These are phyloP conservation scores for Acanthosepion lycidas DNA, from an alignment of 2,888 invertebrate genomes.

Conservation along the genomic window DNA sequence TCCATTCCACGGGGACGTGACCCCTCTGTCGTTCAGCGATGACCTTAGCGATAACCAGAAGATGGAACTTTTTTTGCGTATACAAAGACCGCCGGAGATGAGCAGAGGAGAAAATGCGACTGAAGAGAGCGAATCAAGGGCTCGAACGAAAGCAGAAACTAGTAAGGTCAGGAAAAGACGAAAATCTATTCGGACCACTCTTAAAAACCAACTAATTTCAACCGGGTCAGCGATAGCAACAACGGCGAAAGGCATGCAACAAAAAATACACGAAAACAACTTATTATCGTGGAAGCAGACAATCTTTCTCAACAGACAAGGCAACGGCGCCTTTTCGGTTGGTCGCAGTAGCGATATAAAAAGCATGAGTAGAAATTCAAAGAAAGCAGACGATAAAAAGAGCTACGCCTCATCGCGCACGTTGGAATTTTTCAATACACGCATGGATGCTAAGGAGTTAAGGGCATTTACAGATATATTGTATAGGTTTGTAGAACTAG, in stretches of 20 bases:
- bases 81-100: conserved; percentile 15
- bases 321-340: not conserved
- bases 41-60: conserved; percentile 8
- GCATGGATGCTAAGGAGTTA: not conserved
- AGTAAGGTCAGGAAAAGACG: not conserved
- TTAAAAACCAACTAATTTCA: not conserved
- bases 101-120: not conserved
- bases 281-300: conserved; percentile 38
- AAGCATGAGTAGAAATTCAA: not conserved
- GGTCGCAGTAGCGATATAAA: not conserved
- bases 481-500: conserved; percentile 38
- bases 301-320: not conserved
- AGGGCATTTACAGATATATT: conserved; percentile 42
- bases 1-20: not conserved
- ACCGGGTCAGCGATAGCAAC: not conserved
- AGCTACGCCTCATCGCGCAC: not conserved
- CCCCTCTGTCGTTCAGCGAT: not conserved
- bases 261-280: conserved; percentile 43
- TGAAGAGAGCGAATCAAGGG: not conserved
- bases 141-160: not conserved
- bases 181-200: not conserved
- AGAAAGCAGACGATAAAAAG: not conserved
- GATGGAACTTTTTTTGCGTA: not conserved
- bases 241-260: not conserved
- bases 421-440: conserved; percentile 33